These are phyloP conservation scores for Rhimphoctona megacephalus DNA, from an alignment of 2,888 invertebrate species.

Conservation along the genomic window DNA sequence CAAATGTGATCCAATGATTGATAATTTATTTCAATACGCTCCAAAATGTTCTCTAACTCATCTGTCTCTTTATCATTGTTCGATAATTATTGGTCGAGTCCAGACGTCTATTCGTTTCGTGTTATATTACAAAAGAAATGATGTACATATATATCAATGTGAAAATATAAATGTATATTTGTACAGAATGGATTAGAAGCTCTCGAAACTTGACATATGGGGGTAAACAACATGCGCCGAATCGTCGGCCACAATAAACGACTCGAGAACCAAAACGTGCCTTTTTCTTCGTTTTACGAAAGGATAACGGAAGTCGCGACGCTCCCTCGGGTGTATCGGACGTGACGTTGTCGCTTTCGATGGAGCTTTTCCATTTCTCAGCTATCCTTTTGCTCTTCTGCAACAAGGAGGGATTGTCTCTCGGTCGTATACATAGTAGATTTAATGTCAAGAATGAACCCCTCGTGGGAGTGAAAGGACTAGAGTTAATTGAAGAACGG, in stretches of 20 bases:
- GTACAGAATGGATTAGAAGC: conserved; percentile 16
- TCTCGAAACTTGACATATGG: conserved; percentile 47
- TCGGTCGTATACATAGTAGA: conserved; percentile 45
- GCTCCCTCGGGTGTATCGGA: conserved; percentile 67
- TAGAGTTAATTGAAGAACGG: conserved; percentile 67
- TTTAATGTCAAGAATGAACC: conserved; percentile 52
- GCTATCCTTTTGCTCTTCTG: conserved; percentile 31
- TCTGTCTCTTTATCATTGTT: neutral
- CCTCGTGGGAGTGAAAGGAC: conserved; percentile 57
- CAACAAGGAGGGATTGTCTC: conserved; percentile 54
- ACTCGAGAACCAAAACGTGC: conserved; percentile 61
- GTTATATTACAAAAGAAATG: neutral
- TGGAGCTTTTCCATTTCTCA: conserved; percentile 65
- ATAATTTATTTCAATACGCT: neutral
- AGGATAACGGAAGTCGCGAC: conserved; percentile 59
- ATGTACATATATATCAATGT: conserved; percentile 1
- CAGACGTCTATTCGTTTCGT: neutral
- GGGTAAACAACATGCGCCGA: conserved; percentile 56
- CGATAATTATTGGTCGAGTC: neutral
- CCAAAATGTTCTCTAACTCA: too few relatives aligned
- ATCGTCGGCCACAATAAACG: conserved; percentile 25
- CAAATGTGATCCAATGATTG: neutral
- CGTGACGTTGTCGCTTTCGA: conserved; percentile 76
- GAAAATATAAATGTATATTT: conserved; percentile 10
- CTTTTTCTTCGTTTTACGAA: conserved; percentile 41